These are phyloP conservation scores for Pollicipes pollicipes DNA, from an alignment of 1,140 invertebrate genomes.

Conservation along the genomic window DNA sequence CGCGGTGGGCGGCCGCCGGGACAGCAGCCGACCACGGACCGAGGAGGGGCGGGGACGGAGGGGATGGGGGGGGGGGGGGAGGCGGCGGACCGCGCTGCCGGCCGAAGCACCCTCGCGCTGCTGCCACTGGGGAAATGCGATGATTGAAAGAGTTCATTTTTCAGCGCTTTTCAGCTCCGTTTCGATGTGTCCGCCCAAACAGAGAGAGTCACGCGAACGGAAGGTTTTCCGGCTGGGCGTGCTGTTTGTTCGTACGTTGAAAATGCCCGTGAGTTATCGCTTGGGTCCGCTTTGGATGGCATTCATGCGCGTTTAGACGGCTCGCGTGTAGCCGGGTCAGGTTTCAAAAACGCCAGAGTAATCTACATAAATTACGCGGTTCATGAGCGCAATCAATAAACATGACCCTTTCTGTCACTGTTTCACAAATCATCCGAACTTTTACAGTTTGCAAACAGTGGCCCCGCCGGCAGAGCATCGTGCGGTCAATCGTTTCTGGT, in stretches of 20 bases:
- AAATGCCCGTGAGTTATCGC: background rate
- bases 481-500: no score
- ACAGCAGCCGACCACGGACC: no score
- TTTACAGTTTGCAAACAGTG: no score
- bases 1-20: no score
- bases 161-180: background rate
- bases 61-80: no score
- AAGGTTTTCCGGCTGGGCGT: background rate
- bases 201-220: background rate
- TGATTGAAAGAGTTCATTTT: constrained; percentile 1
- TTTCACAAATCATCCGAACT: no score
- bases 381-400: no score
- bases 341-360: no score
- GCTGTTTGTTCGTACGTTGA: background rate
- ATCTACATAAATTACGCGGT: no score
- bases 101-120: background rate
- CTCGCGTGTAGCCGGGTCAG: background rate
- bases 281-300: background rate
- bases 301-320: background rate
- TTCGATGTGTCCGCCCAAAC: background rate
- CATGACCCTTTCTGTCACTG: no score
- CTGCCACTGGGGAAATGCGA: background rate
- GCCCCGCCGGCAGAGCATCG: no score
- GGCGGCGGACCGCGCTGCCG: background rate
- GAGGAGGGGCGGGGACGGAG: background rate